phyloP scores from a whole-genome alignment of 2,113 vertebrate genomes.

The Zapornia atra region DNA sequence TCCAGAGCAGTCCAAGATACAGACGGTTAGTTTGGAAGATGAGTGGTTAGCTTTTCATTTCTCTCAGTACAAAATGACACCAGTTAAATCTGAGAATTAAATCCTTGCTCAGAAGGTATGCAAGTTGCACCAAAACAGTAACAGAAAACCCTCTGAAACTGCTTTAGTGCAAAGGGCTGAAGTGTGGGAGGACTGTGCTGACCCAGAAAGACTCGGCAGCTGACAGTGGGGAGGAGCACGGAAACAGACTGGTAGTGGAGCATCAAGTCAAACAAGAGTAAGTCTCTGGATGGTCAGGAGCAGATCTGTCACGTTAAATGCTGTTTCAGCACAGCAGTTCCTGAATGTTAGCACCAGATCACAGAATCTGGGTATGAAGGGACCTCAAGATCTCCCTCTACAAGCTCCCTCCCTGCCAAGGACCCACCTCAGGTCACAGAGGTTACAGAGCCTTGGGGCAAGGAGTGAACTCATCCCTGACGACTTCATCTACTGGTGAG shows the following conservation, averaged over 20 bases:
- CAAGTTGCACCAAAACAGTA: not conserved
- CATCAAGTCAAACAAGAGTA: not conserved
- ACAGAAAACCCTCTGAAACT: not conserved
- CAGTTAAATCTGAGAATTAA: not conserved
- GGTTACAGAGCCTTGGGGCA: not conserved
- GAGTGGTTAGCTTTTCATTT: not conserved
- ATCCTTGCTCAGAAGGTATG: not conserved
- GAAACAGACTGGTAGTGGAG: not conserved
- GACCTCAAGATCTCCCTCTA: not conserved
- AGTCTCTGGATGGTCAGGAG: not conserved
- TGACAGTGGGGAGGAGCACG: rapidly evolving
- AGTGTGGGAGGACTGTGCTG: not conserved
- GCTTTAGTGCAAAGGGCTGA: not conserved
- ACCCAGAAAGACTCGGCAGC: not conserved
- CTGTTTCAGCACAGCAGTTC: not conserved
- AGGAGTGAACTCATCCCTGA: not conserved
- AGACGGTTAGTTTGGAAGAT: not conserved
- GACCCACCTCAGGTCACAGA: rapidly evolving
- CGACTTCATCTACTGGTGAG: not conserved
- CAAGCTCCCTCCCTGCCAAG: not conserved
- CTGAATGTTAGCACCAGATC: not conserved
- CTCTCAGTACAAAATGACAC: not conserved
- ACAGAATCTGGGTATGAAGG: too few species aligned
- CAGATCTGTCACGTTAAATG: not conserved
- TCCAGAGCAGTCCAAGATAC: not conserved